These are phyloP conservation scores for Tetraodon nigroviridis DNA, from an alignment of 2,113 vertebrate species.

Conservation along the genomic window DNA sequence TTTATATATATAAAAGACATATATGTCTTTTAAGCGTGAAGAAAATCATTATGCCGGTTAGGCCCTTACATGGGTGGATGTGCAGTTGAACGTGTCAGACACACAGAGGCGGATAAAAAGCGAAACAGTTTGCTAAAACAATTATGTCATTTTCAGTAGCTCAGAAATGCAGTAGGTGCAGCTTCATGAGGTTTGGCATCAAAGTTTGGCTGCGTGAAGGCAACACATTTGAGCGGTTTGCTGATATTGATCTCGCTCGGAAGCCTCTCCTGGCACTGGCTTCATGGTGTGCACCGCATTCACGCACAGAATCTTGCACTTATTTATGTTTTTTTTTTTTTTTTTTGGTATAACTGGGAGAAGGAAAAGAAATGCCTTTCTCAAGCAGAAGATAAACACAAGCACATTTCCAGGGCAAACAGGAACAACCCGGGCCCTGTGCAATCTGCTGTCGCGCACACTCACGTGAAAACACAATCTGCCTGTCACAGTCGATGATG, in stretches of 20 bases:
- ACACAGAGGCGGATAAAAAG: constrained; percentile 49
- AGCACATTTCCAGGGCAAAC: constrained; percentile 68
- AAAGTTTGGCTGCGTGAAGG: constrained; percentile 10
- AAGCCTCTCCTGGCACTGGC: constrained; percentile 66
- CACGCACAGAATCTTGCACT: constrained; percentile 44
- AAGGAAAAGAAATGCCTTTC: constrained; percentile 54
- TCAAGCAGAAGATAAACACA: constrained; percentile 64
- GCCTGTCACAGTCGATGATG: constrained; percentile 75
- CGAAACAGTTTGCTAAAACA: constrained; percentile 63
- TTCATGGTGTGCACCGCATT: constrained; percentile 60
- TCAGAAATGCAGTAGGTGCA: constrained; percentile 40
- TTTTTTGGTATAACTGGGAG: constrained; percentile 36
- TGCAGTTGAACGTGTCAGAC: constrained; percentile 4
- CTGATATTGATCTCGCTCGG: constrained; percentile 69
- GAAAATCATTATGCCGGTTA: neutral
- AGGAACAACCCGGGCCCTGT: constrained; percentile 50
- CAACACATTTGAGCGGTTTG: constrained; percentile 69
- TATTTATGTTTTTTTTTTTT: constrained; percentile 17
- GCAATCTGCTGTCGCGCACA: constrained; percentile 70
- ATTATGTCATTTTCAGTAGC: constrained; percentile 52
- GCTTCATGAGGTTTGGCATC: constrained; percentile 62
- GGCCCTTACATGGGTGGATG: constrained; percentile 26
- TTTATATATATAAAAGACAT: no score
- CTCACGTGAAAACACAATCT: constrained; percentile 76
- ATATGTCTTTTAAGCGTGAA: neutral